These are phyloP conservation scores for Numida meleagris DNA, from an alignment of 2,113 vertebrate genomes.

Conservation along the genomic window DNA sequence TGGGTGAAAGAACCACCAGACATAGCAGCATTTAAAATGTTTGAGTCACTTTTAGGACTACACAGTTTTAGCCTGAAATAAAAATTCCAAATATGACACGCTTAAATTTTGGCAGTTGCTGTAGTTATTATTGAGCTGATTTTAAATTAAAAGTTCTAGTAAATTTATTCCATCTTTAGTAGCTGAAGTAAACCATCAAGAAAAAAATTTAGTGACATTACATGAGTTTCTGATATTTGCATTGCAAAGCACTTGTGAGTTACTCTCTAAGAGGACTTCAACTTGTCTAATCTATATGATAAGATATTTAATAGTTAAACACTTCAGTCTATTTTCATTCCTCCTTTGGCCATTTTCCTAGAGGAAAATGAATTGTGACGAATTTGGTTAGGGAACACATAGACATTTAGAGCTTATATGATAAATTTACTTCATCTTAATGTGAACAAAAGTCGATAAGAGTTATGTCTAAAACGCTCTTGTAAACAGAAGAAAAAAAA, in stretches of 20 bases:
- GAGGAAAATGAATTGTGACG: background rate
- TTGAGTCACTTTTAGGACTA: background rate
- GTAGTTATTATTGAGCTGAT: background rate
- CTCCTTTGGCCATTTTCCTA: background rate
- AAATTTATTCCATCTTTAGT: background rate
- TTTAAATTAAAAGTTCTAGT: background rate
- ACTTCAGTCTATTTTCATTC: background rate
- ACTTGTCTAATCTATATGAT: background rate
- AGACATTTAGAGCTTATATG: background rate
- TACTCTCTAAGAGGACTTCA: background rate
- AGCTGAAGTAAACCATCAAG: background rate
- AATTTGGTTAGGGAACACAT: background rate
- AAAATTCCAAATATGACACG: background rate
- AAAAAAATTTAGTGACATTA: background rate
- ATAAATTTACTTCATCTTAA: slow-evolving; percentile 12
- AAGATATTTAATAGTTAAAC: background rate
- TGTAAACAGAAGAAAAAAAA: background rate
- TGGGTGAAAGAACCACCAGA: background rate
- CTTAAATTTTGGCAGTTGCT: background rate
- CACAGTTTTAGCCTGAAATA: background rate
- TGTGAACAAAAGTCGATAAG: background rate
- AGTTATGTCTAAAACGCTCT: background rate
- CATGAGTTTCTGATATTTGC: background rate
- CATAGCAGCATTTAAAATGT: background rate
- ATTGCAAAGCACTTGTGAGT: background rate